Evolutionary conservation across 2,797 vertebrate species (phyloP).

Genomic region (Oryzias dopingdopingensis): DNA sequence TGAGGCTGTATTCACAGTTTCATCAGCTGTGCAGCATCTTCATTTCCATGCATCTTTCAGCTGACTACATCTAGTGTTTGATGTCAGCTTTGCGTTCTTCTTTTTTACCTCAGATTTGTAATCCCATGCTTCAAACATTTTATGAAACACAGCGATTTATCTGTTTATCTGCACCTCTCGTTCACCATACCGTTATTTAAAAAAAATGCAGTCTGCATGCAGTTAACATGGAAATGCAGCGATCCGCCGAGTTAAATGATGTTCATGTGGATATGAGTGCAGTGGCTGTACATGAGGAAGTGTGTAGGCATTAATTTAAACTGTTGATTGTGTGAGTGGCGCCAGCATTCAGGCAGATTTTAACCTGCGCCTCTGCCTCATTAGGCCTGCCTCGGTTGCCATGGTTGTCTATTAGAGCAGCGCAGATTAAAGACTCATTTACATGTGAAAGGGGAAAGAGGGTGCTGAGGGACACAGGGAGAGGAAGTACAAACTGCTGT

Average conservation of each 20-base stretch:
- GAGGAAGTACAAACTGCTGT: conserved; percentile 35
- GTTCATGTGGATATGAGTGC: conserved; percentile 1
- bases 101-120: conserved; percentile 2
- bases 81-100: conserved; percentile 14
- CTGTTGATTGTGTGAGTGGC: conserved; percentile 59
- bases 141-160: not conserved
- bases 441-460: conserved; percentile 76
- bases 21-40: conserved; percentile 27
- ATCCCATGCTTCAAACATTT: not conserved
- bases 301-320: conserved; percentile 44
- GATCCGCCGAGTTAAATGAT: not conserved
- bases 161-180: not conserved
- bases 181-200: not conserved
- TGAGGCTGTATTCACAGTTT: conserved; percentile 40
- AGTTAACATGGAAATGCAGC: conserved; percentile 1
- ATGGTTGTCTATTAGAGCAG: conserved; percentile 81
- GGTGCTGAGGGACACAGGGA: conserved; percentile 33
- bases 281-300: conserved; percentile 1
- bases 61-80: conserved; percentile 15
- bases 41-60: conserved; percentile 18
- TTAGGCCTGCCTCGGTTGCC: conserved; percentile 81
- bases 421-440: conserved; percentile 81
- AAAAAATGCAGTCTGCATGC: not conserved
- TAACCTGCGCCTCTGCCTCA: conserved; percentile 80
- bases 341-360: conserved; percentile 63